Conservation (phyloP, 1,140 invertebrate genomes). For the Metaphire vulgaris region DNA sequence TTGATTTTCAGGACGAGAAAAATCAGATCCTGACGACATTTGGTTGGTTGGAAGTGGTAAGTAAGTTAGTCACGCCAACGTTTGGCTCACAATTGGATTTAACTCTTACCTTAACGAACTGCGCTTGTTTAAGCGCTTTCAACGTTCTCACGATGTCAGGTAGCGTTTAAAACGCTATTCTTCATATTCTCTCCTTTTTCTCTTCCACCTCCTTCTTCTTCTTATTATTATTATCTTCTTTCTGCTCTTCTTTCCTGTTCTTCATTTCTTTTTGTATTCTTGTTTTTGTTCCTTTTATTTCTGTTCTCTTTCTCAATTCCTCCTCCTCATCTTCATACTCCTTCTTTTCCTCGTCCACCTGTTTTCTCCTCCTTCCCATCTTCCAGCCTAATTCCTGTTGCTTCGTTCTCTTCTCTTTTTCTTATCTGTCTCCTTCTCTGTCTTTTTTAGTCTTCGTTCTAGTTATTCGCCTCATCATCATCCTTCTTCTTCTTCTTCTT, state of each 20-base stretch:
- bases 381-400: too few species aligned
- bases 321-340: background rate
- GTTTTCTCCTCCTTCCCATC: background rate
- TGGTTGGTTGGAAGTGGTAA: slow-evolving; percentile 86
- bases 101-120: too few species aligned
- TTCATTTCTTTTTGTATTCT: background rate
- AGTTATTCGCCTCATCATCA: too few species aligned
- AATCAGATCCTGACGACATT: slow-evolving; percentile 88
- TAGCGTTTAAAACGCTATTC: too few species aligned
- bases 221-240: background rate
- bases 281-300: background rate
- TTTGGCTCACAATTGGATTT: too few species aligned
- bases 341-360: background rate
- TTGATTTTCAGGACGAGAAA: slow-evolving; percentile 60
- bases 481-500: too few species aligned
- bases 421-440: too few species aligned
- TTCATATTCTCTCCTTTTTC: background rate
- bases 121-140: too few species aligned
- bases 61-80: too few species aligned
- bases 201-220: background rate
- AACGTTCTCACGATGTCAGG: too few species aligned
- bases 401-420: too few species aligned
- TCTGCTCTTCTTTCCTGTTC: background rate
- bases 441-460: too few species aligned
- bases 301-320: background rate